phyloP scores from a whole-genome alignment of 2,113 vertebrate genomes.

The Neotragus moschatus region DNA sequence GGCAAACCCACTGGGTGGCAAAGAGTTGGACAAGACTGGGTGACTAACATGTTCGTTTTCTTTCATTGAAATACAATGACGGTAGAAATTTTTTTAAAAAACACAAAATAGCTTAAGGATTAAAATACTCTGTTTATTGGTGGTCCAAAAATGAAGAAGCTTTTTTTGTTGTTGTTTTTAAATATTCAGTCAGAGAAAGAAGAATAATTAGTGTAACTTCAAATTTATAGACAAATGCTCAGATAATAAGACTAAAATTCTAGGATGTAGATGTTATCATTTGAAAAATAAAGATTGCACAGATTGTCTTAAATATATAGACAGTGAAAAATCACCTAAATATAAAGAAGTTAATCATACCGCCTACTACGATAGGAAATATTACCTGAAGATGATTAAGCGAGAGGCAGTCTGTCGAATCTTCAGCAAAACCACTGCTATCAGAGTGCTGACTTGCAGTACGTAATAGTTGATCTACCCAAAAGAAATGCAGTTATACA shows the following conservation, averaged over 20 bases:
- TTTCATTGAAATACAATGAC: background rate
- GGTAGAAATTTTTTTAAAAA: background rate
- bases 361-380: background rate
- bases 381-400: conserved; percentile 89
- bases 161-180: background rate
- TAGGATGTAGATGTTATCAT: background rate
- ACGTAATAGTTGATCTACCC: conserved; percentile 86
- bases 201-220: conserved; percentile 30
- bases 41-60: background rate
- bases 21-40: background rate
- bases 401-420: conserved; percentile 85
- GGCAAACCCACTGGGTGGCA: background rate
- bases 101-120: background rate
- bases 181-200: background rate
- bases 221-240: background rate
- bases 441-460: conserved; percentile 95
- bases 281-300: background rate
- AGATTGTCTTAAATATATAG: conserved; percentile 7
- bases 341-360: background rate
- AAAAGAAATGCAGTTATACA: background rate
- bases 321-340: background rate
- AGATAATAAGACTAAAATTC: background rate
- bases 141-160: background rate
- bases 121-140: conserved; percentile 26
- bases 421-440: conserved; percentile 98